Evolutionary conservation across 2,113 vertebrate genomes (phyloP), one percentile per base, ranked within the genome.

Genomic region (Colius striatus): DNA sequence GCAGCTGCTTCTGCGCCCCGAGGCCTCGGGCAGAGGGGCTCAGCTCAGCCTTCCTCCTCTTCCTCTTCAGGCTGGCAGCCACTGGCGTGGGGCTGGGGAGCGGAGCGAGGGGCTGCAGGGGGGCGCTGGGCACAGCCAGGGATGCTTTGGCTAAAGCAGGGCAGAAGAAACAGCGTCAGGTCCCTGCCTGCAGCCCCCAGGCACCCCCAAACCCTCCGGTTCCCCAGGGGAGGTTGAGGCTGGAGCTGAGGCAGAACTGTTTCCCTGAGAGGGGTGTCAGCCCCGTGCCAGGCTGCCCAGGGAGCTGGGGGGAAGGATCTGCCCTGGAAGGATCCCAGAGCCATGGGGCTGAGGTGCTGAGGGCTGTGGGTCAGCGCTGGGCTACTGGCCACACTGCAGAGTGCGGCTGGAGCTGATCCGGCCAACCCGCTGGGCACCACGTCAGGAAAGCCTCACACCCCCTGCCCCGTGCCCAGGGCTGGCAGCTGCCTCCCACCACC

Each of bases 381-480:
- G 53, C 53, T 34, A 60, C 43, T 32, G 4, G 50, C 43, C 34
- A 23, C 0, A 36, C 91, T 68, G 2, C 66, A 25, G 13, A 63
- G 55, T 0, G 1, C 26, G 47, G 58, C 63, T 10, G 20, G 63
- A 61, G 57, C 41, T 5, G 15, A 22, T 5, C 66, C 8, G 60
- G 13, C 4, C 2, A 6, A 10, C 14, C 51, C 8, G 0, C 43
- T 2, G 9, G 68, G 48, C 16, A 18, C 50, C 32, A 20, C 3
- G 1, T 13, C 48, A 60, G 60, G 65, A 91, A 41, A 41, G 38
- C 38, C 38, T 12, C 38, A 41, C 1, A 4, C 29, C 25, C 74
- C 13, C 41, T 71, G 66, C n/a, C 30, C 53, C 5, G 18, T 10
- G 47, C 34, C 51, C 25, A 4, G 2, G 0, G 53, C 29, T n/a